Base-by-base conservation (phyloP, 2,797 vertebrate species). In the Anguilla obscura region DNA sequence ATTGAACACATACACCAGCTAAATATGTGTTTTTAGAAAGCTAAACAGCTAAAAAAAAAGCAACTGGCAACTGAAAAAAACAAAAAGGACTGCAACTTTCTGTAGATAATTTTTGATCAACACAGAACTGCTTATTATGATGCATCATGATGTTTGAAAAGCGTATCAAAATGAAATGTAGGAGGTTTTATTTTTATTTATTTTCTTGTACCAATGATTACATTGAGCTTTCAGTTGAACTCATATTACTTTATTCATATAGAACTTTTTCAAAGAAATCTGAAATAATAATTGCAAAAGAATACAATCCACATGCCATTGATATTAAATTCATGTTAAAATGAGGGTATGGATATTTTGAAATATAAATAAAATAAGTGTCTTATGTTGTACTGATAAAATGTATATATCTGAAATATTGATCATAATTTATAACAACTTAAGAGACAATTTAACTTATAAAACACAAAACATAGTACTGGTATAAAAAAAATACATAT, bases 311-410 rank as follows among this genome's bases (percentile, higher is more conserved):
- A 89, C 86, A 88, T 80, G 56, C 86, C 84, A 89, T 79, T 36
- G 14, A 90, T 88, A 69, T 90, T 92, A 92, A 90, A 76, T 90
- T 91, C 87, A 79, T 85, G 87, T 88, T 90, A 85, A 86, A 86
- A 88, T 58, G 21, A 21, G 36, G 33, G 14, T 90, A 58, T 89
- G 85, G 56, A 88, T 91, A 90, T 89, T 89, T 90, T 93, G 89
- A 93, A 91, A 93, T 91, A 95, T 95, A 95, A 95, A 95, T 94
- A 95, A 92, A 91, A 93, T 90, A 92, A 91, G 89, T 92, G 88
- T 86, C 86, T 82, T 88, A 93, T 48, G 79, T 60, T 88, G 21
- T n/a, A 89, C 85, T 76, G 66, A 87, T 89, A 87, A 90, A 90
- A 74, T 84, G 90, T 89, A 89, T 85, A 89, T 90, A 89, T 92